A percentile compares a stretch with the other conserved stretches of the same genome.
Evolutionary conservation across 2,888 invertebrate genomes (phyloP).

Genomic region (Vannuccia rotundouncinata): DNA sequence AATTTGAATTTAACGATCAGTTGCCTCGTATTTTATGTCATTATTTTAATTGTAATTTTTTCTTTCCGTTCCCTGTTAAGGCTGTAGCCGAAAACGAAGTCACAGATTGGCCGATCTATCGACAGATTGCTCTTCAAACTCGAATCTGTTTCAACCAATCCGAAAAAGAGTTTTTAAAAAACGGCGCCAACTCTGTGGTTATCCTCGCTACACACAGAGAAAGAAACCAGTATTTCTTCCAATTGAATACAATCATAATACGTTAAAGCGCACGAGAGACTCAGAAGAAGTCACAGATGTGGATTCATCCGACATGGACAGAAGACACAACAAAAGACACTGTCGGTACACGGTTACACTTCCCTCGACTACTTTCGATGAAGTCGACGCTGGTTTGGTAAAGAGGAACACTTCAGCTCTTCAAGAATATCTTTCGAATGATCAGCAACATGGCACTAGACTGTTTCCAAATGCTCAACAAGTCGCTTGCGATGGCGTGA

Average conservation of each 20-base stretch:
- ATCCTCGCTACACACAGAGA: not conserved
- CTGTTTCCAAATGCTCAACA: not conserved
- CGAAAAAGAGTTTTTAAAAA: not conserved
- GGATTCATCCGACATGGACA: not conserved
- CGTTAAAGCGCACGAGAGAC: not conserved
- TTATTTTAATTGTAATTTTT: not conserved
- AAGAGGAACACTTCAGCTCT: too few species aligned
- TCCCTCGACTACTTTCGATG: not conserved
- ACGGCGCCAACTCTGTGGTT: not conserved
- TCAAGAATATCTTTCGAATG: too few species aligned
- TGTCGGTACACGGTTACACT: not conserved
- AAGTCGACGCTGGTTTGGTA: not conserved
- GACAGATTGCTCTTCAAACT: not conserved
- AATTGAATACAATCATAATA: not conserved
- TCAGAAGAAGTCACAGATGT: not conserved
- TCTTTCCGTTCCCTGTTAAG: not conserved
- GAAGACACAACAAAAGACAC: not conserved
- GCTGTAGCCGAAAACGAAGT: not conserved
- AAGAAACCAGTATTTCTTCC: not conserved
- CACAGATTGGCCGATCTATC: not conserved
- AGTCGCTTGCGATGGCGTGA: not conserved
- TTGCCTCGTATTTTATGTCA: too few species aligned
- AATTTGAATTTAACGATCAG: too few species aligned
- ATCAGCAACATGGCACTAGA: not conserved
- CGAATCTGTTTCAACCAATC: not conserved